Evolutionary conservation across 2,797 vertebrate genomes (phyloP).

Genomic region (Eleutherodactylus coqui): DNA sequence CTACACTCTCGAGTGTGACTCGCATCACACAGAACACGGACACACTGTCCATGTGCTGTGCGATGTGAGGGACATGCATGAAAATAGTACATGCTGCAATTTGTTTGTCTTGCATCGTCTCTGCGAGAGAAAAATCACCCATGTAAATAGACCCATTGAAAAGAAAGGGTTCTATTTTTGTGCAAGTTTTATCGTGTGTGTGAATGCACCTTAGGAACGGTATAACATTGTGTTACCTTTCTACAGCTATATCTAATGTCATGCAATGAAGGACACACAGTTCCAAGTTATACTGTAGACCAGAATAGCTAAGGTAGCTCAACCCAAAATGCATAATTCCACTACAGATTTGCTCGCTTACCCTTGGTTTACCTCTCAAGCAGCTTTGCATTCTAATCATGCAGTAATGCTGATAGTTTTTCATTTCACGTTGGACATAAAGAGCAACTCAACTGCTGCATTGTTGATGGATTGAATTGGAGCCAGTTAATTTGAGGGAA

Average conservation of each 20-base stretch:
- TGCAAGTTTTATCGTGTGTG: too few relatives aligned
- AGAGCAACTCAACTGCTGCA: background rate
- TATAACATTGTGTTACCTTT: background rate
- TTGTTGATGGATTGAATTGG: background rate
- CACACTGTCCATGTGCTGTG: too few relatives aligned
- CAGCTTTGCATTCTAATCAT: background rate
- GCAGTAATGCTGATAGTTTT: background rate
- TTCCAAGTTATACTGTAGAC: background rate
- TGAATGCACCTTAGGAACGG: too few relatives aligned
- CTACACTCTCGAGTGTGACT: too few relatives aligned
- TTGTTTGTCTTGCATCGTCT: too few relatives aligned
- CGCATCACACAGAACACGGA: too few relatives aligned
- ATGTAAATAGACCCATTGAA: too few relatives aligned
- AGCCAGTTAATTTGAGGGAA: background rate
- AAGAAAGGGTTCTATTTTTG: too few relatives aligned
- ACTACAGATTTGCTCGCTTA: background rate
- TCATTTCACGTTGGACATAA: background rate
- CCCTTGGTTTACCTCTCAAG: background rate
- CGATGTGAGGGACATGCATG: too few relatives aligned
- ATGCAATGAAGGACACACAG: background rate
- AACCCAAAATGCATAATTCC: background rate
- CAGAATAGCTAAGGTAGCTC: background rate
- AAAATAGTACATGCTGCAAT: too few relatives aligned
- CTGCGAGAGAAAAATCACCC: too few relatives aligned
- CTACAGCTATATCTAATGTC: background rate